Evolutionary conservation across 2,888 invertebrate species (phyloP), one percentile per base, ranked within the genome.

Genomic region (Yponomeuta malinellus): DNA sequence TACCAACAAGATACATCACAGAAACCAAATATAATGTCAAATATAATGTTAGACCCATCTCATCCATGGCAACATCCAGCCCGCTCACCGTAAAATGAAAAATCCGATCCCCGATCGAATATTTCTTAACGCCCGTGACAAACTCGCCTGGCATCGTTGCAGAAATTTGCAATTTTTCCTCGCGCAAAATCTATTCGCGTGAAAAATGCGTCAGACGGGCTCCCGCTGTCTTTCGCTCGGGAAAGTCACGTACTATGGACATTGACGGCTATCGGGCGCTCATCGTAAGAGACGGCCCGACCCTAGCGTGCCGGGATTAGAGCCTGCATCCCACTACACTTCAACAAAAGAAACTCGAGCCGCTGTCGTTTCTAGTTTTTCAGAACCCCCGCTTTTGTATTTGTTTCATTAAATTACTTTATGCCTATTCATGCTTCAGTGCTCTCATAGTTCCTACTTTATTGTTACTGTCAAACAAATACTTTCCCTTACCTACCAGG

Each of bases 171-270:
- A 86, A 86, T 84, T 86, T 88, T 83, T 80, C 80, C 80, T 76
- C 74, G 77, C 76, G 77, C 74, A 79, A 84, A 85, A 85, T 84
- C 82, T 80, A 81, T 83, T 82, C 77, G 78, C 59, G 79, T 82
- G 83, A 85, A 87, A 89, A 87, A 88, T 85, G 81, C 81, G 82
- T 70, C 67, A 67, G 70, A 78, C 74, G 74, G 77, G 72, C 77
- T 77, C 75, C 76, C 78, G 75, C 78, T 78, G 80, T 81, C 82
- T 83, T 79, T 73, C 72, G 75, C 72, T 70, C 76, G 78, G 75
- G 79, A 83, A 83, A 88, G 87, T 88, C 89, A 89, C 89, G 88
- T 89, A 84, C 80, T 78, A 77, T 78, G 81, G 82, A 84, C 82
- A 81, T 78, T 80, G 81, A 82, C 78, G 79, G 79, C 79, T 81